Evolutionary conservation across 2,888 invertebrate genomes (phyloP), one percentile per base, ranked within the genome.

Genomic region (Oscheius sp.): DNA sequence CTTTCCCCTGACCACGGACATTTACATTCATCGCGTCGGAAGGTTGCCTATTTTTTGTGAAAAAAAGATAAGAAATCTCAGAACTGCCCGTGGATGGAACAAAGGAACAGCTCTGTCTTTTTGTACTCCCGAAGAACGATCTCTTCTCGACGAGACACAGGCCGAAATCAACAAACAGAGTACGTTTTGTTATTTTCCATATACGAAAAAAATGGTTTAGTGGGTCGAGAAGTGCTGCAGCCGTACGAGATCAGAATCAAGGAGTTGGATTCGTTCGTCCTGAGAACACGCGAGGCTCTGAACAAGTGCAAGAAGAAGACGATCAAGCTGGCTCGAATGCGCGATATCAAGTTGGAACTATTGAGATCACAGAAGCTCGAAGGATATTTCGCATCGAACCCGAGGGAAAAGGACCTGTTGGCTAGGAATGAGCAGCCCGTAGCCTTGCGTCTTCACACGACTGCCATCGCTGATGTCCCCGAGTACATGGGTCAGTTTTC

Each of bases 21-120:
- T 96, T 0, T 99, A 99, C 89, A 93, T 99, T 76, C 99, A 99
- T 90, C 92, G 99, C 86, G 97, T 96, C 0, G 99, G 98, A 0
- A 90, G 91, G 91, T 91, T 65, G 11, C 11, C 55, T 53, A 21
- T 0, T 21, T 21, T 21, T 21, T 21, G n/a, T 21, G 32, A 57
- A 57, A 10, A 13, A 11, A 29, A 4, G 7, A 59, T 10, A 13
- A 32, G 50, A 55, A 55, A 7, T 82, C 86, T 48, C 77, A 91
- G 92, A 79, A 92, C 92, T 32, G 92, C 92, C 2, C 86, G 92
- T 70, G 92, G 90, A n/a, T 90, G 89, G 76, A 91, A 90, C 76
- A 85, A 87, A 75, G 88, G 88, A 57, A 88, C 88, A 0, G 87
- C 88, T 1, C 80, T 88, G 5, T 88, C 88, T 7, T 86, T 88